These are phyloP conservation scores for Mormyrus hasselquistii DNA, from an alignment of 2,797 vertebrate genomes.

Conservation along the genomic window DNA sequence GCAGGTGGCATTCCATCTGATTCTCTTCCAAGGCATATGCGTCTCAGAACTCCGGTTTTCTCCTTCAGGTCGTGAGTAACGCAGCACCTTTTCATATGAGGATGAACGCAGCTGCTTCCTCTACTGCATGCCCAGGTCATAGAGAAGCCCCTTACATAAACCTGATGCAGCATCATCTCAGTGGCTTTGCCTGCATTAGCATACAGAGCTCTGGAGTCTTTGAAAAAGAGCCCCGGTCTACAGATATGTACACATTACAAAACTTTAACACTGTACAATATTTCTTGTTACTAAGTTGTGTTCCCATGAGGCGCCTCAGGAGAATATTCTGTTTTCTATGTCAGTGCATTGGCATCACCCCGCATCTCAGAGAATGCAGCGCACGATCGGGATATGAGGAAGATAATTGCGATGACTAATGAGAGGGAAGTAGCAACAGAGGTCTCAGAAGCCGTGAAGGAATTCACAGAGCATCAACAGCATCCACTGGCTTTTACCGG, in stretches of 20 bases:
- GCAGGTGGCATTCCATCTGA: neutral
- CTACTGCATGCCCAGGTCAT: neutral
- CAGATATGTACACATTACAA: neutral
- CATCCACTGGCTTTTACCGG: neutral
- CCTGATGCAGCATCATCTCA: neutral
- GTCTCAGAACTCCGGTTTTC: neutral
- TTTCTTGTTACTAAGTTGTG: neutral
- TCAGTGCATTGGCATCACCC: neutral
- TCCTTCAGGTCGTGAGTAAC: neutral
- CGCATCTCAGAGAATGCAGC: neutral
- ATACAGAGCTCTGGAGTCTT: neutral
- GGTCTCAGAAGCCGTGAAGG: neutral
- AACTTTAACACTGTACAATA: neutral
- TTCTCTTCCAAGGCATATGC: neutral
- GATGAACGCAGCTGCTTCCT: neutral
- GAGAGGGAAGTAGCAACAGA: neutral
- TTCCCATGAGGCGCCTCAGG: neutral
- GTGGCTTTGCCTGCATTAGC: neutral
- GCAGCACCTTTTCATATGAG: neutral
- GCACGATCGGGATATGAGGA: neutral
- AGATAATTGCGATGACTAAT: constrained; percentile 9
- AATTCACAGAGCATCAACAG: neutral
- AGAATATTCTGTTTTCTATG: neutral
- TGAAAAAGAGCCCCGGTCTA: neutral
- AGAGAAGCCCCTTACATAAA: neutral